Conservation (phyloP, 2,888 invertebrate genomes). For the Sialis fuliginosa region DNA sequence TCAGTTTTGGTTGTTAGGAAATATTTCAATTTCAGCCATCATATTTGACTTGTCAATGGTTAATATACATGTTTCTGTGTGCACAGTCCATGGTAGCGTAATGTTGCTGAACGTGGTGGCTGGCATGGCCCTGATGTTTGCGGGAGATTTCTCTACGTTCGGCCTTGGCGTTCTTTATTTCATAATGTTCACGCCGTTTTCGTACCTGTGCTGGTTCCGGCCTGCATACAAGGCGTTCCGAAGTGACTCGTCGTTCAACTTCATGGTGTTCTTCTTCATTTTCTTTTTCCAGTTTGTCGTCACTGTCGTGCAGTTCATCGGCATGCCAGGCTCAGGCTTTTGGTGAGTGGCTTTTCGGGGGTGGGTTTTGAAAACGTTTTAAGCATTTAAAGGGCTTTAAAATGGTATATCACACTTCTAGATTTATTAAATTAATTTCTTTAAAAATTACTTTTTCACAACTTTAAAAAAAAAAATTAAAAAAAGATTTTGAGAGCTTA, state of each 20-base stretch:
- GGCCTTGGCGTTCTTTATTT: conserved; percentile 80
- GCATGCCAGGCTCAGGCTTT: conserved; percentile 67
- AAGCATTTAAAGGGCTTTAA: too few relatives aligned
- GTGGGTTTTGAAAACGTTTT: too few relatives aligned
- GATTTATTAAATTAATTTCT: too few relatives aligned
- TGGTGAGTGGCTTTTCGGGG: conserved; percentile 43
- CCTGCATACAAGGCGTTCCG: conserved; percentile 99
- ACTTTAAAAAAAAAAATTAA: too few relatives aligned
- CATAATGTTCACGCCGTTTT: conserved; percentile 84
- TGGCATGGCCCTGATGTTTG: conserved; percentile 54
- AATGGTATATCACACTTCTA: too few relatives aligned
- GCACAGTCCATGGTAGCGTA: conserved; percentile 76
- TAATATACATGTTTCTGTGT: conserved; percentile 12
- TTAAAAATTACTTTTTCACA: too few relatives aligned
- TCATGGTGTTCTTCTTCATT: conserved; percentile 99
- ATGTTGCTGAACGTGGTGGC: conserved; percentile 76
- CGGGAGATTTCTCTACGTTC: conserved; percentile 49
- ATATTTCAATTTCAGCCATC: too few relatives aligned
- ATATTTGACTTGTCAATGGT: too few relatives aligned
- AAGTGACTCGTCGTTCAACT: conserved; percentile 97
- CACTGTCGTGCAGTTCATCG: conserved; percentile 74
- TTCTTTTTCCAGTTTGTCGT: conserved; percentile 92
- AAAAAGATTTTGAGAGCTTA: too few relatives aligned
- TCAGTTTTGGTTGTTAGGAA: too few relatives aligned
- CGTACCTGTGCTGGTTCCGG: conserved; percentile 97